Evolutionary conservation across 1,140 invertebrate species (phyloP).

Genomic region (Trialeurodes vaporariorum): DNA sequence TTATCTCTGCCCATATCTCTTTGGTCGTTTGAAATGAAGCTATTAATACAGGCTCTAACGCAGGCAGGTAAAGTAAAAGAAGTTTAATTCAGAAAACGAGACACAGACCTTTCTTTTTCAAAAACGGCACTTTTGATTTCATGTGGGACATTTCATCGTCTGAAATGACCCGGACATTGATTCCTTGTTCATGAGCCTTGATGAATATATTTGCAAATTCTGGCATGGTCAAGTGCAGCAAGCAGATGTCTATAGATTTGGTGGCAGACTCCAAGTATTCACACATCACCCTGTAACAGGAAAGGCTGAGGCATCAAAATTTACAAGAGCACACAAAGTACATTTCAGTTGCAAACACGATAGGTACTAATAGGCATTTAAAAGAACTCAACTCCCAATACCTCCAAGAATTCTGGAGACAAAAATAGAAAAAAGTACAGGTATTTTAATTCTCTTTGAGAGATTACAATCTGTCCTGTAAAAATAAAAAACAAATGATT

Average conservation of each 20-base stretch:
- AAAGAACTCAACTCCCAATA: not conserved
- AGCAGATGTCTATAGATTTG: not conserved
- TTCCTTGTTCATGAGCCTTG: not conserved
- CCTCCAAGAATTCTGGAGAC: no score
- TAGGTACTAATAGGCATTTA: not conserved
- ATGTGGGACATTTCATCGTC: not conserved
- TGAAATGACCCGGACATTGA: not conserved
- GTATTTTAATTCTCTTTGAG: not conserved
- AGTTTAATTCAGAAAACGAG: not conserved
- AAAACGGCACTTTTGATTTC: not conserved
- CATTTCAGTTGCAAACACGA: not conserved
- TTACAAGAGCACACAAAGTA: not conserved
- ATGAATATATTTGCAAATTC: not conserved
- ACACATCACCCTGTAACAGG: not conserved
- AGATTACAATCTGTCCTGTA: not conserved
- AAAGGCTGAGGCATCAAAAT: no score
- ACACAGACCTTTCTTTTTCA: not conserved
- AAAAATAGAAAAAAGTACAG: not conserved
- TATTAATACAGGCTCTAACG: not conserved
- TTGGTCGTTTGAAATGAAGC: not conserved
- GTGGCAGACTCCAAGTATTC: not conserved
- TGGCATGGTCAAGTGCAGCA: not conserved
- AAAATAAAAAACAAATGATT: no score
- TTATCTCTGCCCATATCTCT: not conserved
- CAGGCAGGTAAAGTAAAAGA: not conserved